A percentile compares a stretch with the other conserved stretches of the same genome.
These are phyloP conservation scores for Macropodus opercularis DNA, from an alignment of 2,797 vertebrate species.

Conservation along the genomic window DNA sequence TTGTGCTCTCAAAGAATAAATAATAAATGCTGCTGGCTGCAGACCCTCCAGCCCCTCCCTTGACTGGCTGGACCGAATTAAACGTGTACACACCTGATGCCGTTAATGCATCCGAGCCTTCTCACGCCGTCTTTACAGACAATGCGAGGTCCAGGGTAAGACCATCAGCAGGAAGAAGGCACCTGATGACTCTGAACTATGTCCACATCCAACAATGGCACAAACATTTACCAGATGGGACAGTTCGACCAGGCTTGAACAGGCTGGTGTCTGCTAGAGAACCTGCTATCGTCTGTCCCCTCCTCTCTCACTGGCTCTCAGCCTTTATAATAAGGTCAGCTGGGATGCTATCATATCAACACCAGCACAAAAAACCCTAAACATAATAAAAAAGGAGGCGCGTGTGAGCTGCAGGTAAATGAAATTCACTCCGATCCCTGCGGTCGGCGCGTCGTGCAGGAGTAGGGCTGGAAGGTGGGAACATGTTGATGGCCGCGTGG, in stretches of 20 bases:
- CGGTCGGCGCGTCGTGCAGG: conserved; percentile 14
- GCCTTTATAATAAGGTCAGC: conserved; percentile 76
- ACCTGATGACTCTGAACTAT: too few relatives aligned
- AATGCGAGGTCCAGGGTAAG: conserved; percentile 5
- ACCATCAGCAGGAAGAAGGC: too few relatives aligned
- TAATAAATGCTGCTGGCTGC: conserved; percentile 75
- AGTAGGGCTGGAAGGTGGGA: conserved; percentile 32
- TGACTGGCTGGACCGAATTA: too few relatives aligned
- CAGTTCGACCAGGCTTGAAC: conserved; percentile 38
- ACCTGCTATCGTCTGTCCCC: too few relatives aligned
- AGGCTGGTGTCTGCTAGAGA: conserved; percentile 62
- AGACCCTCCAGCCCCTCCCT: conserved; percentile 47
- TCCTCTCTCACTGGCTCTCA: too few relatives aligned
- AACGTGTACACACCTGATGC: conserved; percentile 72
- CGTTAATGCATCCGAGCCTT: conserved; percentile 63
- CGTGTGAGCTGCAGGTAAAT: conserved; percentile 64
- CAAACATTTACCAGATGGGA: conserved; percentile 38
- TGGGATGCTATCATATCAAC: conserved; percentile 73
- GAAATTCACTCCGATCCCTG: conserved; percentile 47
- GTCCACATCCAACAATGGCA: too few relatives aligned
- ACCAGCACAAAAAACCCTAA: conserved; percentile 43
- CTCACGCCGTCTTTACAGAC: conserved; percentile 7
- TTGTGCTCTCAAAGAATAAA: conserved; percentile 78
- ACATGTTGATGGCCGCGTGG: conserved; percentile 34
- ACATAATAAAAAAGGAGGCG: conserved; percentile 13